Percentiles rank a stretch among this genome's conserved stretches.
These are phyloP conservation scores for Orius laevigatus DNA, from an alignment of 1,140 invertebrate species.

Conservation along the genomic window DNA sequence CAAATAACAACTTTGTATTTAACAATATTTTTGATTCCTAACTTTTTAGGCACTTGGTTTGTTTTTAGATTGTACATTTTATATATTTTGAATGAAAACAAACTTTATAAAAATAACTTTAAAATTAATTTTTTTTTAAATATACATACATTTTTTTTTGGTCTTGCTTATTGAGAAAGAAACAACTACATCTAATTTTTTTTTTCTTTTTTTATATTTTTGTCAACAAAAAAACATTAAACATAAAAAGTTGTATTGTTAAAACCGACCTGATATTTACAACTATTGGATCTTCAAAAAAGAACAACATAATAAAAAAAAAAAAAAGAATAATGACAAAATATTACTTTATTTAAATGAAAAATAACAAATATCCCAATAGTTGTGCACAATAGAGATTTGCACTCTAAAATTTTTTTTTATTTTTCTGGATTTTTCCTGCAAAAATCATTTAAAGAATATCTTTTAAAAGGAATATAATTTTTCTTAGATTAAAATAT, in stretches of 20 bases:
- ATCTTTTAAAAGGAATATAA: slow-evolving; percentile 1
- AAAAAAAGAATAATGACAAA: slow-evolving; percentile 4
- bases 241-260: slow-evolving; percentile 12
- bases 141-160: neutral
- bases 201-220: neutral
- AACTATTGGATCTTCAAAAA: slow-evolving; percentile 10
- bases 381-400: slow-evolving; percentile 6
- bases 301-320: slow-evolving; percentile 3
- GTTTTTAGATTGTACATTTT: slow-evolving; percentile 1
- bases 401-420: slow-evolving; percentile 4
- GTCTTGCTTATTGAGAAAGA: neutral
- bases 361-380: slow-evolving; percentile 3
- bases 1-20: too few relatives aligned
- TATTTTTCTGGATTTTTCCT: slow-evolving; percentile 2
- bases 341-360: slow-evolving; percentile 1
- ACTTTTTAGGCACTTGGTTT: slow-evolving; percentile 15
- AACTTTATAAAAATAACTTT: neutral
- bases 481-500: slow-evolving; percentile 21
- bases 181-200: neutral
- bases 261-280: slow-evolving; percentile 10
- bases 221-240: neutral
- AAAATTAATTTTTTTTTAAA: neutral
- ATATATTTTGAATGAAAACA: neutral
- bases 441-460: neutral
- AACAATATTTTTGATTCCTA: neutral